Evolutionary conservation across 2,888 invertebrate species (phyloP).

Genomic region (Clitarchus hookeri): DNA sequence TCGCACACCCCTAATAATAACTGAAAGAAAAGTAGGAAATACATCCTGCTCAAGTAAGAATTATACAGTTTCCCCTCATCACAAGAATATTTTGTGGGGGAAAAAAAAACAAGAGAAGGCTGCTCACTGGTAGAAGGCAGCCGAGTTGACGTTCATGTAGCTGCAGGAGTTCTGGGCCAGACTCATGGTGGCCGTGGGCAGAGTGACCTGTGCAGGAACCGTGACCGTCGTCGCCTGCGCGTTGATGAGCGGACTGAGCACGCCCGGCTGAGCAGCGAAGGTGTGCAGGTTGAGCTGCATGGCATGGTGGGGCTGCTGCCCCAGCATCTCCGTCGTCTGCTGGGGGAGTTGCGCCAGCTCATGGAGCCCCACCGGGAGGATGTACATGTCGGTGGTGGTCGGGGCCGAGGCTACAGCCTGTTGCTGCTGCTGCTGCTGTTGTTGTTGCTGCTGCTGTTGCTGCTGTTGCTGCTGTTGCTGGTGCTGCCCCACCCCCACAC

Average conservation of each 20-base stretch:
- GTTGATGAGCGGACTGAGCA: conserved; percentile 34
- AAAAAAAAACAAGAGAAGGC: too few relatives aligned
- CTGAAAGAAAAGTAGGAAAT: too few relatives aligned
- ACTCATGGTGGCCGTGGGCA: conserved; percentile 33
- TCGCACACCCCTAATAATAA: too few relatives aligned
- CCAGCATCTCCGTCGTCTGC: conserved; percentile 29
- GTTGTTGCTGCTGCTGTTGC: conserved; percentile 11
- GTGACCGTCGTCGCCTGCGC: conserved; percentile 24
- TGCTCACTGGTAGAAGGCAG: conserved; percentile 35
- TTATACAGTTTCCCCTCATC: too few relatives aligned
- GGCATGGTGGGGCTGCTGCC: conserved; percentile 34
- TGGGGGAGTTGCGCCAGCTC: conserved; percentile 30
- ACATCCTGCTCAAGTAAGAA: too few relatives aligned
- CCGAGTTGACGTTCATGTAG: conserved; percentile 35
- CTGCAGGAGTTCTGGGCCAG: conserved; percentile 33
- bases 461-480: conserved; percentile 20
- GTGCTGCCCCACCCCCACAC: not conserved
- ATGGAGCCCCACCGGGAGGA: conserved; percentile 34
- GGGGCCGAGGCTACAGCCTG: not conserved
- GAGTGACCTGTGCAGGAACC: conserved; percentile 31
- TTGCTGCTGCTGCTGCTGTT: conserved; percentile 24
- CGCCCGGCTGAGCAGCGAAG: conserved; percentile 31
- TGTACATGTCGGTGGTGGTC: conserved; percentile 34
- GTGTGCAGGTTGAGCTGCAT: conserved; percentile 38
- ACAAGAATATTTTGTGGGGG: too few relatives aligned